A percentile compares a stretch with the other conserved stretches of the same genome.
Conservation (phyloP, 2,113 vertebrate species). For the Daubentonia madagascariensis region DNA sequence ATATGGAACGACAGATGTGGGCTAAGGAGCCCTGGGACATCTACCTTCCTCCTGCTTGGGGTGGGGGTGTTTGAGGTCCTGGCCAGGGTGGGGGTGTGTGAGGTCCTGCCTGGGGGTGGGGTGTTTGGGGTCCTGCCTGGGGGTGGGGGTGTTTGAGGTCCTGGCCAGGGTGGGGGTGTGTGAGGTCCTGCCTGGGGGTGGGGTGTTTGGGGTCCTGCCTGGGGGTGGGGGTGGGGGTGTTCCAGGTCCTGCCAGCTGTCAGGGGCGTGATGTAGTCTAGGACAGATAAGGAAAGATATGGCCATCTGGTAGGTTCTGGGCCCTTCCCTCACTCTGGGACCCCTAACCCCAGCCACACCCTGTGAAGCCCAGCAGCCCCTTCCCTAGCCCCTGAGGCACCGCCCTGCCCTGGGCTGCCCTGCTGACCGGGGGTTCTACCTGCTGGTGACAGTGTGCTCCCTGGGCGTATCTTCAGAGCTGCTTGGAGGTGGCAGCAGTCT, state of each 20-base stretch:
- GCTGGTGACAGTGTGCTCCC: not conserved
- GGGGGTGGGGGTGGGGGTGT: too few relatives aligned
- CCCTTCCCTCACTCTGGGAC: not conserved
- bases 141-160: too few relatives aligned
- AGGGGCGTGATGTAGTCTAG: not conserved
- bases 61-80: too few relatives aligned
- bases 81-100: too few relatives aligned
- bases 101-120: too few relatives aligned
- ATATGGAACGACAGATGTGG: too few relatives aligned
- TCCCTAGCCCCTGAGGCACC: too few relatives aligned
- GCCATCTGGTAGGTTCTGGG: not conserved
- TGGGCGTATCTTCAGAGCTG: not conserved
- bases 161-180: too few relatives aligned
- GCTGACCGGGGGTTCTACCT: fast-evolving
- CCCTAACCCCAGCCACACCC: not conserved
- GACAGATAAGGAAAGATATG: too few relatives aligned
- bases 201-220: too few relatives aligned
- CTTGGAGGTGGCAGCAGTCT: not conserved
- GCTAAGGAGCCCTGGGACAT: not conserved
- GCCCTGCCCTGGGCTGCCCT: not conserved
- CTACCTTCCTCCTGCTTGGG: not conserved
- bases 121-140: too few relatives aligned
- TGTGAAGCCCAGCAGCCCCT: not conserved
- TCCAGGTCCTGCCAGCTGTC: not conserved
- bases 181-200: too few relatives aligned